Percentiles rank a stretch among this genome's conserved stretches.
Conservation (phyloP, 2,113 vertebrate genomes). For the Hylia prasina region DNA sequence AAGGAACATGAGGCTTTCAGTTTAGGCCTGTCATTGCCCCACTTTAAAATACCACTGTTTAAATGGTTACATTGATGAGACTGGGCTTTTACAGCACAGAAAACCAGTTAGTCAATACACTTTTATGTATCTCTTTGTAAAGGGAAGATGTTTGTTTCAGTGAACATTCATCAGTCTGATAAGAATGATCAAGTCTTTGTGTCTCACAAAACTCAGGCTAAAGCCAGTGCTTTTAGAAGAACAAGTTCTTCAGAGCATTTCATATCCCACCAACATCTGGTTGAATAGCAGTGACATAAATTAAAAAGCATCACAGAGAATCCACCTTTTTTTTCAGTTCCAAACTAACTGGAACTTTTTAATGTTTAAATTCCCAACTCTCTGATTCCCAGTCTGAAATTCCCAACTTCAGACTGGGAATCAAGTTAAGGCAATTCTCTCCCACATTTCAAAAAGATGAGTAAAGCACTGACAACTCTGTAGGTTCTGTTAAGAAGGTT, state of each 20-base stretch:
- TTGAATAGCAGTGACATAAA: neutral
- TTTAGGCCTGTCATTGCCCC: neutral
- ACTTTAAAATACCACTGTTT: neutral
- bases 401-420: neutral
- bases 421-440: neutral
- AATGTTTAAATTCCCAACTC: neutral
- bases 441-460: neutral
- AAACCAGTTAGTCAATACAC: neutral
- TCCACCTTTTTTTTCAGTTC: neutral
- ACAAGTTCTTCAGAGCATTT: neutral
- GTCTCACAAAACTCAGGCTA: neutral
- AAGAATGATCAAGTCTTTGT: neutral
- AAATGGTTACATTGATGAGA: neutral
- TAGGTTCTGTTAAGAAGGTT: neutral
- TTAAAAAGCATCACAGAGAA: neutral
- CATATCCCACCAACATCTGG: neutral
- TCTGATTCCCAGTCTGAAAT: neutral
- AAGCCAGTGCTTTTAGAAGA: neutral
- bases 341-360: neutral
- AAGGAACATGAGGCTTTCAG: neutral
- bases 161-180: neutral
- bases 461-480: neutral
- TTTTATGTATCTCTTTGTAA: neutral
- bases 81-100: neutral
- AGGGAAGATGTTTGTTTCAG: neutral